Evolutionary conservation across 2,113 vertebrate species (phyloP), one percentile per base, ranked within the genome.

Genomic region (Hymenochirus boettgeri): DNA sequence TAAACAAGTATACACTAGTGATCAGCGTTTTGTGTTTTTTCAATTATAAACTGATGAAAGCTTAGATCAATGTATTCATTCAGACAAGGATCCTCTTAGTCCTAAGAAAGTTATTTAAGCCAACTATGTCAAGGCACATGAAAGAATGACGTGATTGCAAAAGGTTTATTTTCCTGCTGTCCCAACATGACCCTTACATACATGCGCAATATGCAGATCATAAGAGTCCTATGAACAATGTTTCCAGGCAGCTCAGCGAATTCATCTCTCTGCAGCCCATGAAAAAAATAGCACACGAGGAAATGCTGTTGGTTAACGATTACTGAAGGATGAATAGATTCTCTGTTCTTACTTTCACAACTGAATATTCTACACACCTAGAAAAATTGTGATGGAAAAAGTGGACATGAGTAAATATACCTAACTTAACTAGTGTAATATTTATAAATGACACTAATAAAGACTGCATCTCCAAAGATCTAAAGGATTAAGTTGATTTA

Each of bases 101-200:
- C 4, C 11, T 47, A 8, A 33, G 39, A 24, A 65, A 39, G 39
- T 50, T 42, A 65, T 37, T 18, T 37, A 57, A 60, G 57, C 52
- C 54, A 56, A 45, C 52, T 46, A 52, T 64, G 25, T 33, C 52
- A 46, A 64, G 7, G 25, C 51, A 47, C 62, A 64, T 24, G 54
- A 33, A 64, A 64, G 56, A 19, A 53, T 69, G 63, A 57, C 31
- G 64, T 42, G 58, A 22, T 56, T 58, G 9, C 45, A 26, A 39
- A 48, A 50, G 45, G 27, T 53, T 39, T 52, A 66, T 66, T 66
- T 48, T 59, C 56, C 56, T 23, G 37, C 27, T 66, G 64, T 60
- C 65, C 65, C 25, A 59, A 52, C 5, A 4, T 60, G 65, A 69
- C 65, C 65, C 29, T 29, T 8, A 11, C 18, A 60, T 33, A 45